Evolutionary conservation across 2,113 vertebrate species (phyloP).

Genomic region (Tragelaphus strepsiceros): DNA sequence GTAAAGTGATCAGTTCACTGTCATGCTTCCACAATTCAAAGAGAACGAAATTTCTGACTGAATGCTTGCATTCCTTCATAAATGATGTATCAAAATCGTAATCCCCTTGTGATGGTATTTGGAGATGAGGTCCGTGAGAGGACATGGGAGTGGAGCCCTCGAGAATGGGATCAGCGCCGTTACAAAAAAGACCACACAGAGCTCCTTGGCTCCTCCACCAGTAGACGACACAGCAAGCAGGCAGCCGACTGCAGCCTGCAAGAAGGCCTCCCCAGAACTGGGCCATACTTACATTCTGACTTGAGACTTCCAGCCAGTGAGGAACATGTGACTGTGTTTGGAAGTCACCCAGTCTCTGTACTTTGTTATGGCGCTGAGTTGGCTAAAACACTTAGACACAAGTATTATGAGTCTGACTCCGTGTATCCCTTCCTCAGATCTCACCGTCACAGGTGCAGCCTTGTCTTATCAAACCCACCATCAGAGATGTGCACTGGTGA

Average conservation of each 20-base stretch:
- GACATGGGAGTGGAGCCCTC: not conserved
- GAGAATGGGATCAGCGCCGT: fast-evolving
- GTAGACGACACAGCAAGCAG: no score
- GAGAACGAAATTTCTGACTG: not conserved
- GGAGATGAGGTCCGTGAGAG: not conserved
- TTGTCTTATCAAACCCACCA: slow-evolving; percentile 95
- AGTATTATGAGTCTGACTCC: not conserved
- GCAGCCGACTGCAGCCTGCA: not conserved
- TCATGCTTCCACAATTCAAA: not conserved
- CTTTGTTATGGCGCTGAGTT: not conserved
- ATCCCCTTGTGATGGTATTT: not conserved
- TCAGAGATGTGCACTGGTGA: slow-evolving; percentile 93
- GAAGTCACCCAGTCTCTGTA: not conserved
- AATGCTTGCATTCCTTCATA: not conserved
- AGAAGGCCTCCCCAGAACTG: not conserved
- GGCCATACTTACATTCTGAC: no score
- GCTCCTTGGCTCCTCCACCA: not conserved
- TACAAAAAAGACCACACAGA: not conserved
- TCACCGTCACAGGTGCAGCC: slow-evolving; percentile 94
- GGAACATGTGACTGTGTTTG: not conserved
- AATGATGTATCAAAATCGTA: not conserved
- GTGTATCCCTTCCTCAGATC: not conserved
- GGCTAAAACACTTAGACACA: no score
- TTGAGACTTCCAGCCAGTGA: not conserved
- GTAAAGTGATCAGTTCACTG: no score